These are phyloP conservation scores for Bombus terrestris DNA, from an alignment of 1,140 invertebrate species.

Conservation along the genomic window DNA sequence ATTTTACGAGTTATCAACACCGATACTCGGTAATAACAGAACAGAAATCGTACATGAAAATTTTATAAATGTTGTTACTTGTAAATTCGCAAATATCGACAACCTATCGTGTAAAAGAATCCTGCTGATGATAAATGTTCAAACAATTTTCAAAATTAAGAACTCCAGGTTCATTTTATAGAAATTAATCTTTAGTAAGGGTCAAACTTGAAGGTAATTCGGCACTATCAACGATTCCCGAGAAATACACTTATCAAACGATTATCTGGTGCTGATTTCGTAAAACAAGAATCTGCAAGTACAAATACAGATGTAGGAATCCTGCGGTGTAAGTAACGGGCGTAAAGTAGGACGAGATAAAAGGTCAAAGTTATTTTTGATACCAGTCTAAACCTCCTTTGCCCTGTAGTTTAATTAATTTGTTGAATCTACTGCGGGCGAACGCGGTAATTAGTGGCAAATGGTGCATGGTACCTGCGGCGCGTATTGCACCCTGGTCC, in stretches of 20 bases:
- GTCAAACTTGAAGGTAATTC: neutral
- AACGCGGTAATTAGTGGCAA: constrained; percentile 35
- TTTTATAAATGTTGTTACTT: neutral
- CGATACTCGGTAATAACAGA: neutral
- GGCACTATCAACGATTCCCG: neutral
- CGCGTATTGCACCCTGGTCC: neutral
- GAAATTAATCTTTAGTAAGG: neutral
- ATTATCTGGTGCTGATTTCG: neutral
- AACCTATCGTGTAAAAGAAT: neutral
- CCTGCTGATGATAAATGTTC: neutral
- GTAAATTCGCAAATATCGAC: too few relatives aligned
- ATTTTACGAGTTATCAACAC: neutral
- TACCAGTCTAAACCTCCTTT: neutral
- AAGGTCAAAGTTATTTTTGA: constrained; percentile 59
- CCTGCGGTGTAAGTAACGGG: neutral
- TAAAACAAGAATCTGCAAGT: neutral
- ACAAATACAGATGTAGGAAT: constrained; percentile 15
- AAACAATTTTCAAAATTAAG: neutral
- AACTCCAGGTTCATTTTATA: neutral
- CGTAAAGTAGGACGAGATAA: constrained; percentile 29
- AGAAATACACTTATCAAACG: neutral
- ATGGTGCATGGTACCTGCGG: constrained; percentile 8
- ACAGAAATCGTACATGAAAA: neutral
- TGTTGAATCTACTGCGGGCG: neutral
- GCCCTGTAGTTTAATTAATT: constrained; percentile 31